A percentile compares a stretch with the other conserved stretches of the same genome.
These are phyloP conservation scores for Thalassarche chlororhynchos DNA, from an alignment of 2,113 vertebrate genomes.

Conservation along the genomic window DNA sequence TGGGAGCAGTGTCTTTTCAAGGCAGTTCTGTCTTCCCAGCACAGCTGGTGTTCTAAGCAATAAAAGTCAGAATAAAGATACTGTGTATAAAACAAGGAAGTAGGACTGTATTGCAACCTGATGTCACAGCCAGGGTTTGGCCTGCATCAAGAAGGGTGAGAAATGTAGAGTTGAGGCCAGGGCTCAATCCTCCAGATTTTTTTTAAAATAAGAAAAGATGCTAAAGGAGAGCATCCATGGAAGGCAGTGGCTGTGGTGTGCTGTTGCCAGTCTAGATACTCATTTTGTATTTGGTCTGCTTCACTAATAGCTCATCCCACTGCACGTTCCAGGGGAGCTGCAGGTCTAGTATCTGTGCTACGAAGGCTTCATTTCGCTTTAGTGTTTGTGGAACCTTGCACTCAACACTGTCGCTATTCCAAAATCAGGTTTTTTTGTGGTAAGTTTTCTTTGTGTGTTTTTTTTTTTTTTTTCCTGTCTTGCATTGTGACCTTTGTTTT, in stretches of 20 bases:
- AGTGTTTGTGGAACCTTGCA: neutral
- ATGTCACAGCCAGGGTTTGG: neutral
- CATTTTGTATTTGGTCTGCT: neutral
- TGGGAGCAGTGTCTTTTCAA: neutral
- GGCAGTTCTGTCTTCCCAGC: slow-evolving; percentile 37
- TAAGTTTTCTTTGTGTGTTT: neutral
- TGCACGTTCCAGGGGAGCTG: neutral
- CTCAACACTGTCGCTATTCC: neutral
- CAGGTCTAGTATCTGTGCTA: neutral
- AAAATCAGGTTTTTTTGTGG: fast-evolving
- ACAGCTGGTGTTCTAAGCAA: slow-evolving; percentile 60
- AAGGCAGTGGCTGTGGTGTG: neutral
- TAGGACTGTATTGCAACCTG: neutral
- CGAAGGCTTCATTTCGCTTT: neutral
- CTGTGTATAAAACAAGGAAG: neutral
- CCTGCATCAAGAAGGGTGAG: neutral
- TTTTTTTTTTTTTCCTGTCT: neutral
- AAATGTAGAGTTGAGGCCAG: neutral
- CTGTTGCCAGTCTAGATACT: neutral
- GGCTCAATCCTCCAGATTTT: neutral
- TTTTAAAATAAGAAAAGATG: neutral
- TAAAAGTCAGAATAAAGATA: slow-evolving; percentile 41
- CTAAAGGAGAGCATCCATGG: neutral
- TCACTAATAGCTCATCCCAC: neutral
- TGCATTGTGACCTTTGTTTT: neutral